phyloP scores from a whole-genome alignment of 2,888 invertebrate genomes.

The Marasmarcha lunaedactyla region DNA sequence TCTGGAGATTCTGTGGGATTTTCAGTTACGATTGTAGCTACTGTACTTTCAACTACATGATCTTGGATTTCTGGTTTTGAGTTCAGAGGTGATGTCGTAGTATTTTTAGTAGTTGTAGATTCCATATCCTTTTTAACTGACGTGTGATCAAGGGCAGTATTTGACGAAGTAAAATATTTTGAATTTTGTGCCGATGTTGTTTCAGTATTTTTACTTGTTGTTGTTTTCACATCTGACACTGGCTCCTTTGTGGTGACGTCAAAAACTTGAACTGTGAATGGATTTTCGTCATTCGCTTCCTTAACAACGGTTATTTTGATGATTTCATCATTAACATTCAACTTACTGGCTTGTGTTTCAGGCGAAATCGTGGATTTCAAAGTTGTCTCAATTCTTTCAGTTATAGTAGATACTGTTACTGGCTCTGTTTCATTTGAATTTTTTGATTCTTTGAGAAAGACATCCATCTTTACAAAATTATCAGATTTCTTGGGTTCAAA shows the following conservation, averaged over 20 bases:
- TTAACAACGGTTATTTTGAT: constrained; percentile 34
- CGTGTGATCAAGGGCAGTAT: background rate
- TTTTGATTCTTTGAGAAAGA: constrained; percentile 3
- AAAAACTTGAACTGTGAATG: constrained; percentile 22
- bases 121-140: constrained; percentile 5
- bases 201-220: background rate
- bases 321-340: constrained; percentile 24
- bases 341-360: background rate
- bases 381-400: constrained; percentile 5
- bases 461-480: constrained; percentile 1
- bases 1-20: no score
- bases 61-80: background rate
- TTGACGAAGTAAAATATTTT: background rate
- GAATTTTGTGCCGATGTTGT: background rate
- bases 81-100: background rate
- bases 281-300: constrained; percentile 21
- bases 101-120: constrained; percentile 10
- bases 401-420: constrained; percentile 11
- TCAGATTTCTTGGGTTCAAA: constrained; percentile 27
- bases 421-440: constrained; percentile 11
- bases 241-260: constrained; percentile 43
- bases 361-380: background rate
- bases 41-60: no score
- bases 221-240: constrained; percentile 20
- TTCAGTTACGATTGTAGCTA: no score